Percentiles rank a stretch among this genome's conserved stretches.
These are phyloP conservation scores for Sipha flava DNA, from an alignment of 1,140 invertebrate species.

Conservation along the genomic window DNA sequence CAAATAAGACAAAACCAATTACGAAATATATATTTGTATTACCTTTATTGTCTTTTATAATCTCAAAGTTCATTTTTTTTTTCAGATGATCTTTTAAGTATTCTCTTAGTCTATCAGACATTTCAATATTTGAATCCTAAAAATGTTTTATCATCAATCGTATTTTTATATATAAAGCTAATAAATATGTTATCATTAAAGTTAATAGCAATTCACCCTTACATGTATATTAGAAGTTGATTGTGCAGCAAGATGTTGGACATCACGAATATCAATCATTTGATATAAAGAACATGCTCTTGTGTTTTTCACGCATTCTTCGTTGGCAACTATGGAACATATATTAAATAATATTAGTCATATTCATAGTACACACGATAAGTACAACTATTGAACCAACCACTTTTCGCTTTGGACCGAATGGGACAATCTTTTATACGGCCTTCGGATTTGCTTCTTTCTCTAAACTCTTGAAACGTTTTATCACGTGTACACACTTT, in stretches of 20 bases:
- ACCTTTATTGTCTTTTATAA: neutral
- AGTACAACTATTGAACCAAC: neutral
- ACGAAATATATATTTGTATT: neutral
- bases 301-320: slow-evolving; percentile 15
- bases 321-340: neutral
- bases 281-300: slow-evolving; percentile 23
- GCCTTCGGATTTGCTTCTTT: slow-evolving; percentile 33
- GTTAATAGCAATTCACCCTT: neutral
- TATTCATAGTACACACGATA: neutral
- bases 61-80: slow-evolving; percentile 44
- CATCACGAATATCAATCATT: slow-evolving; percentile 14
- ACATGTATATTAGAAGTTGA: slow-evolving; percentile 21
- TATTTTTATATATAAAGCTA: no score
- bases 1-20: no score
- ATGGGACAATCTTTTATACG: slow-evolving; percentile 31
- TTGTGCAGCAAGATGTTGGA: neutral
- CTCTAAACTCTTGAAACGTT: slow-evolving; percentile 28
- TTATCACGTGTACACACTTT: neutral
- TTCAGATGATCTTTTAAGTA: slow-evolving; percentile 46
- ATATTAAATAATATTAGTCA: neutral
- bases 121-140: slow-evolving; percentile 21
- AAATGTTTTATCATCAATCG: neutral
- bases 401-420: neutral
- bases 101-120: slow-evolving; percentile 40
- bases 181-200: neutral